Conservation (phyloP, 2,888 invertebrate species). For the Resseliella maxima region DNA sequence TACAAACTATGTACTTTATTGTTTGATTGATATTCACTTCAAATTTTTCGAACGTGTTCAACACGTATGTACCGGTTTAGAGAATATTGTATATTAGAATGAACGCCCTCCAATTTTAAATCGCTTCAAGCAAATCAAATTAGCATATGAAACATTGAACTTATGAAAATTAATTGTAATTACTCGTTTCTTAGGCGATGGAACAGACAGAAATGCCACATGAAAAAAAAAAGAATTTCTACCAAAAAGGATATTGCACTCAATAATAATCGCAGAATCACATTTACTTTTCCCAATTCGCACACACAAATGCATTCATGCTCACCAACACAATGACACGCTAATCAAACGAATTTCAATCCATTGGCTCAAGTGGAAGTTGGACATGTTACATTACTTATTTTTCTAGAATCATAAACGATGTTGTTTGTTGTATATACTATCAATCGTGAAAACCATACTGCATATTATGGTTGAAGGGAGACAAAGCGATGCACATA, state of each 20-base stretch:
- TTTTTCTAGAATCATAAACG: background rate
- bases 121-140: background rate
- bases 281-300: background rate
- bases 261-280: constrained; percentile 22
- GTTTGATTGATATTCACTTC: background rate
- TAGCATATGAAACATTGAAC: background rate
- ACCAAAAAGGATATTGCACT: constrained; percentile 41
- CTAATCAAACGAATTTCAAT: constrained; percentile 1
- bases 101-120: background rate
- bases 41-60: background rate
- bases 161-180: background rate
- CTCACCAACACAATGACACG: background rate
- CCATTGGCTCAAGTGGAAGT: background rate
- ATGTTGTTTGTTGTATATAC: background rate
- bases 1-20: background rate
- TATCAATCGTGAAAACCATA: background rate
- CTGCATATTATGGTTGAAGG: background rate
- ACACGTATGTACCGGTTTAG: background rate
- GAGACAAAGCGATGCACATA: background rate
- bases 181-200: background rate
- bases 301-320: constrained; percentile 4
- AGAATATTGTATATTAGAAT: background rate
- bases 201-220: background rate
- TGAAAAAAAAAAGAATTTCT: background rate
- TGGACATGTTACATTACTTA: background rate